Evolutionary conservation across 2,113 vertebrate species (phyloP).

Genomic region (Austrofundulus limnaeus): DNA sequence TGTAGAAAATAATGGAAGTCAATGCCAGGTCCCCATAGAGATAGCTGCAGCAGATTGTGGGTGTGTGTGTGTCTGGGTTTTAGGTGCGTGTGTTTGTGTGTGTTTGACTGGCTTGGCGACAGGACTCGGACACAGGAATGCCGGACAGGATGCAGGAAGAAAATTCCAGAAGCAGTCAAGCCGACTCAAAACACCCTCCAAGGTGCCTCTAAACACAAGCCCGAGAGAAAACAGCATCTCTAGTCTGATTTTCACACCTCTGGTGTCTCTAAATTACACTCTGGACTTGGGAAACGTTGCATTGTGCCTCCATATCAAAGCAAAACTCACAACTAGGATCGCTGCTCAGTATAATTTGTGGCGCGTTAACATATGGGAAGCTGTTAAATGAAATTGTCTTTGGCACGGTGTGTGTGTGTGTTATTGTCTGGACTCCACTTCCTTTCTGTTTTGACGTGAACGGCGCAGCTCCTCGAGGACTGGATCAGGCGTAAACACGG

Average conservation of each 20-base stretch:
- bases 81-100: conserved; percentile 26
- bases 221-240: conserved; percentile 31
- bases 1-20: too few species aligned
- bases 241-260: conserved; percentile 48
- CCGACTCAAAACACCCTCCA: conserved; percentile 32
- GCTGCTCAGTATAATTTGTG: neutral
- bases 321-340: conserved; percentile 6
- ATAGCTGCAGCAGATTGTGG: too few species aligned
- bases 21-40: too few species aligned
- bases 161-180: conserved; percentile 57
- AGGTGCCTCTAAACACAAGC: conserved; percentile 36
- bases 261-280: conserved; percentile 10
- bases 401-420: neutral
- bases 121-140: conserved; percentile 61
- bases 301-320: conserved; percentile 2
- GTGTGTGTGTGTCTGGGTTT: conserved; percentile 15
- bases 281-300: conserved; percentile 3
- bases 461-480: conserved; percentile 38
- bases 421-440: conserved; percentile 14
- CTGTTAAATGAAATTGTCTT: conserved; percentile 13
- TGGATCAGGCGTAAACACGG: conserved; percentile 52
- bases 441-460: conserved; percentile 24
- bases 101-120: conserved; percentile 30
- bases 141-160: conserved; percentile 65
- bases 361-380: neutral